Percentiles rank a stretch among this genome's conserved stretches.
Conservation (phyloP, 2,797 vertebrate species). For the Taenioides sp. region DNA sequence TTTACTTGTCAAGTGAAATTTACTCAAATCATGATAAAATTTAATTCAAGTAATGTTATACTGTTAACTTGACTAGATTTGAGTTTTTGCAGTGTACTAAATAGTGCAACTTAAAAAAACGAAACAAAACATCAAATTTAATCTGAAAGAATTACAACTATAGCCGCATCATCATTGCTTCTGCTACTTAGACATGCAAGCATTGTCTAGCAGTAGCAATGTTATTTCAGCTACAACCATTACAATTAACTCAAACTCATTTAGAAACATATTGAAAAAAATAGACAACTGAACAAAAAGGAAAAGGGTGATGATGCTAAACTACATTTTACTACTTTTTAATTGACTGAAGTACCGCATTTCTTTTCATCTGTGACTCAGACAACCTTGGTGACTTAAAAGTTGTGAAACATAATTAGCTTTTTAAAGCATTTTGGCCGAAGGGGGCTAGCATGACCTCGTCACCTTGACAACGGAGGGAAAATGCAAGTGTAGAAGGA, state of each 20-base stretch:
- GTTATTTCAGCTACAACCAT: no score
- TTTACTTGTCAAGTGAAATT: no score
- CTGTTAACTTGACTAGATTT: no score
- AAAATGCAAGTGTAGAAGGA: constrained; percentile 12
- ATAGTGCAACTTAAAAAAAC: neutral
- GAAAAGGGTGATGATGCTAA: neutral
- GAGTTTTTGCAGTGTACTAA: no score
- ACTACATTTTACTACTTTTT: neutral
- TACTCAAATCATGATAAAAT: no score
- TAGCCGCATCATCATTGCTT: neutral
- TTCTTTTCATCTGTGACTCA: neutral
- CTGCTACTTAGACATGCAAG: neutral
- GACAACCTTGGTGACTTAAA: constrained; percentile 24
- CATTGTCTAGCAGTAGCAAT: no score
- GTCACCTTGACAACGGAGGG: constrained; percentile 17
- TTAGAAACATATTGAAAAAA: no score
- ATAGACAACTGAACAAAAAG: no score
- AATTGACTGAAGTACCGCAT: neutral
- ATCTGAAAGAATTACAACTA: neutral
- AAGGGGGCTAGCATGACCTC: constrained; percentile 24
- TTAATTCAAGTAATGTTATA: no score
- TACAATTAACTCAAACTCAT: no score
- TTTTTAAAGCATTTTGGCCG: constrained; percentile 40
- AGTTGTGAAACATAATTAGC: constrained; percentile 40
- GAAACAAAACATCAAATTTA: neutral